Base-by-base conservation (phyloP, 2,113 vertebrate species). In the Dunckerocampus dactyliophorus region DNA sequence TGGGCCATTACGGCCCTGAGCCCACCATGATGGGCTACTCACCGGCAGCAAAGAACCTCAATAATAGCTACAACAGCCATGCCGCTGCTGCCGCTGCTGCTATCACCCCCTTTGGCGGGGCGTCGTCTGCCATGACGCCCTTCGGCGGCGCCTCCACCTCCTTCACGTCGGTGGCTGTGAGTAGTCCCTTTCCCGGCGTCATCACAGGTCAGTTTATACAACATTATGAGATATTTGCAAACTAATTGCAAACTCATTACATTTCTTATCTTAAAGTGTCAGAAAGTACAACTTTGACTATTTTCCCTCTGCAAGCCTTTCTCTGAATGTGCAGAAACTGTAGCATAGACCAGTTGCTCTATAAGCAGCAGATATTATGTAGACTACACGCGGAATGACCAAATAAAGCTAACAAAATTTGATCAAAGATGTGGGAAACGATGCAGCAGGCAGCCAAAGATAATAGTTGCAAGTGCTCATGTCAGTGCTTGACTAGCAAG, bases 1-100 rank as follows among this genome's bases (percentile, higher is more conserved):
- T 90, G 77, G 91, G 88, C 74, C 94, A 93, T 75, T 95, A 96
- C 16, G 97, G 94, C 52, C 91, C 93, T 1, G 96, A 98, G 70
- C 94, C 92, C 80, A 90, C 92, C 50, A 87, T 94, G 76, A 87
- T 89, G 81, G 89, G 92, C 21, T 92, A 93, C 2, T 91, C 87
- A 0, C 87, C 89, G 10, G 77, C 85, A 3, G 65, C 81, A 48
- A 91, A 90, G 78, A 67, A 74, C 3, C 85, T 80, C 69, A 84
- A 82, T 79, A 88, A 82, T 81, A 88, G 79, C 81, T 89, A 85
- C 74, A 89, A 88, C 83, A 88, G 79, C 45, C 83, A 86, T 5
- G 52, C 76, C 0, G 59, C 74, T 4, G 52, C 76, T 0, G 55
- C 72, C 2, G 52, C 76, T 0, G 55, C 72, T 2, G 14, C 55